phyloP scores from a whole-genome alignment of 2,113 vertebrate species.

The Toxotes jaculatrix region DNA sequence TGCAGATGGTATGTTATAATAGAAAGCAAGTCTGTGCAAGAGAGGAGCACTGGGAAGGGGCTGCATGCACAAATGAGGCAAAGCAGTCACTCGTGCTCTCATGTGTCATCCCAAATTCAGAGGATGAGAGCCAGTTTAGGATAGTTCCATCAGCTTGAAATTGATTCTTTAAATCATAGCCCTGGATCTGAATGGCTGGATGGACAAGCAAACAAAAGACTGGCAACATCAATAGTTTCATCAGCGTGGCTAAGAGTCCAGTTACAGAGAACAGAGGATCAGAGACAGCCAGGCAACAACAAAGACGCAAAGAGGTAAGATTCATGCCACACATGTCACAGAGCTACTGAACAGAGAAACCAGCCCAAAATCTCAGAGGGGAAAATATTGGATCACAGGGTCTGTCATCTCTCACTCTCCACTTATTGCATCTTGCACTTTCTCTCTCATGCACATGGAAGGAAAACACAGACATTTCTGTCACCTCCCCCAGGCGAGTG shows the following conservation, averaged over 20 bases:
- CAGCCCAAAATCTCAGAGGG: conserved; percentile 58
- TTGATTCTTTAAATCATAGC: conserved; percentile 74
- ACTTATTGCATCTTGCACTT: conserved; percentile 61
- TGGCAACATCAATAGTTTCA: conserved; percentile 61
- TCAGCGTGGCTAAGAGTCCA: conserved; percentile 38
- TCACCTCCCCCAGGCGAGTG: conserved; percentile 68
- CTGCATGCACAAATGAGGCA: conserved; percentile 39
- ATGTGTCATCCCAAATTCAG: conserved; percentile 41
- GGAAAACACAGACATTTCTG: conserved; percentile 78
- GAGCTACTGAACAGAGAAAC: conserved; percentile 46
- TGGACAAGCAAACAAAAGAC: conserved; percentile 64
- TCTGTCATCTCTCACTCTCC: conserved; percentile 71
- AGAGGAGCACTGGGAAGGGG: neutral
- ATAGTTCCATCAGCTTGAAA: conserved; percentile 55
- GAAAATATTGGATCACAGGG: conserved; percentile 69
- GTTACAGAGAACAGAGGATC: conserved; percentile 48
- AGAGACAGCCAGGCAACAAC: conserved; percentile 48
- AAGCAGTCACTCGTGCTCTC: conserved; percentile 8
- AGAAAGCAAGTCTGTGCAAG: conserved; percentile 12
- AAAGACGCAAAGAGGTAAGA: conserved; percentile 66
- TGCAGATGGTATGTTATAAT: conserved; percentile 66
- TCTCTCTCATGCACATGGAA: conserved; percentile 49
- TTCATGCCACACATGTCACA: conserved; percentile 62
- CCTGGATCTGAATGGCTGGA: conserved; percentile 49
- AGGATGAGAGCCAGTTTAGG: conserved; percentile 45